Evolutionary conservation across 1,140 invertebrate species (phyloP), one percentile per base, ranked within the genome.

Genomic region (Drosophila watanabei): DNA sequence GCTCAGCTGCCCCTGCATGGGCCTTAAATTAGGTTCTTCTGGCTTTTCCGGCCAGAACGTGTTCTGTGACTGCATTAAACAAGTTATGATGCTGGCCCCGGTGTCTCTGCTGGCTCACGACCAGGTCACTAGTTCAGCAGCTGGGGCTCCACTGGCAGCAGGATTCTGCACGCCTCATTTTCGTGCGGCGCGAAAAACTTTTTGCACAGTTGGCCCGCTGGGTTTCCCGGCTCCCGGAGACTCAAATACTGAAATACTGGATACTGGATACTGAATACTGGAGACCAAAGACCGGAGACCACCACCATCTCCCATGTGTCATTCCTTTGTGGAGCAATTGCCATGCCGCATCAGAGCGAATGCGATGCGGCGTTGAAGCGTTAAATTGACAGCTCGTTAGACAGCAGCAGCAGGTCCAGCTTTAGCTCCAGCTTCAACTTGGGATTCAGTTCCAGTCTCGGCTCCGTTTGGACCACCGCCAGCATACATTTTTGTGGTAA

Each of bases 341-440:
- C 75, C 75, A 89, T 77, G 86, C 75, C 70, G 61, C 76, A 83
- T 84, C 82, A 77, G 58, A 72, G 41, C 83, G 64, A 86, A 86
- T 85, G 70, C 82, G 80, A 86, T 85, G 70, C 82, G 80, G 79
- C 85, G 82, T 82, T 89, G 86, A 89, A 90, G 85, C 85, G 85
- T 89, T 90, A 90, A 89, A 89, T 90, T 90, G 88, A 90, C 86
- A 90, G 85, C 85, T 89, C 83, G 85, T 89, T 89, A 89, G 85
- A 80, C 75, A 75, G 72, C 85, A 80, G 82, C 84, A 81, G 82
- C 82, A 80, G 71, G 66, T 77, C 71, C 76, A 84, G 71, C 60
- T 43, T 52, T 51, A 52, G 66, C 48, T 32, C 41, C 33, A 30
- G 58, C 35, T 37, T 13, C 32, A 59, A 35, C 41, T 45, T 13